Percentiles rank a stretch among this genome's conserved stretches.
Evolutionary conservation across 2,888 invertebrate species (phyloP).

Genomic region (Lasioglossum leucozonium): DNA sequence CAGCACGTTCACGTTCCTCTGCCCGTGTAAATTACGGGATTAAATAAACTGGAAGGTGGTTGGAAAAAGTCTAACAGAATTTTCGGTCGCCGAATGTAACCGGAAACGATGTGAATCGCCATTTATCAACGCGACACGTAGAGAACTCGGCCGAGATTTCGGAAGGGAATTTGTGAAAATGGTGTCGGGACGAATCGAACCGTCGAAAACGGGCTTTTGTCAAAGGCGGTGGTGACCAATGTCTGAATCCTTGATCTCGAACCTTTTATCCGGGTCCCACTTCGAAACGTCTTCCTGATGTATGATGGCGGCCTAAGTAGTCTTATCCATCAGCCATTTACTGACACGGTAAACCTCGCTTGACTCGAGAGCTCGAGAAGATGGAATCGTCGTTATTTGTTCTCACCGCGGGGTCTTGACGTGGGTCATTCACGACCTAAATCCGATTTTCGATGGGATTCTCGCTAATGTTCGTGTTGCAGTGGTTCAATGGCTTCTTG

Average conservation of each 20-base stretch:
- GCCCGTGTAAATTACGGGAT: no score
- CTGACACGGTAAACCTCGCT: conserved; percentile 69
- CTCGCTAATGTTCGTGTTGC: background rate
- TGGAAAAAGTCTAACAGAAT: background rate
- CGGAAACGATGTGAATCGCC: background rate
- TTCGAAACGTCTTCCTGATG: conserved; percentile 65
- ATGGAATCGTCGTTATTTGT: conserved; percentile 77
- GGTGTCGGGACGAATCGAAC: conserved; percentile 36
- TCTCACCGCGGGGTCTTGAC: conserved; percentile 58
- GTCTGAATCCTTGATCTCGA: conserved; percentile 52
- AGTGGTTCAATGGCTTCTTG: background rate
- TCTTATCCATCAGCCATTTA: conserved; percentile 77
- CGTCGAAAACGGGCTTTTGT: conserved; percentile 45
- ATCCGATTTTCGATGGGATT: conserved; percentile 37
- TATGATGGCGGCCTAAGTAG: conserved; percentile 74
- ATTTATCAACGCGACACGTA: background rate
- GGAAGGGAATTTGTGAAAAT: conserved; percentile 26
- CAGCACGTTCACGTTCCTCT: no score
- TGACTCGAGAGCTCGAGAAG: conserved; percentile 69
- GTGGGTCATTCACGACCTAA: conserved; percentile 53
- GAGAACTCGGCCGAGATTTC: conserved; percentile 6
- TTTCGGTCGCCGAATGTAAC: background rate
- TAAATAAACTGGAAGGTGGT: no score
- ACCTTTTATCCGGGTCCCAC: conserved; percentile 66
- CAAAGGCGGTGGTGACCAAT: conserved; percentile 37